phyloP scores from a whole-genome alignment of 2,888 invertebrate genomes.

The Apodemia duryi region DNA sequence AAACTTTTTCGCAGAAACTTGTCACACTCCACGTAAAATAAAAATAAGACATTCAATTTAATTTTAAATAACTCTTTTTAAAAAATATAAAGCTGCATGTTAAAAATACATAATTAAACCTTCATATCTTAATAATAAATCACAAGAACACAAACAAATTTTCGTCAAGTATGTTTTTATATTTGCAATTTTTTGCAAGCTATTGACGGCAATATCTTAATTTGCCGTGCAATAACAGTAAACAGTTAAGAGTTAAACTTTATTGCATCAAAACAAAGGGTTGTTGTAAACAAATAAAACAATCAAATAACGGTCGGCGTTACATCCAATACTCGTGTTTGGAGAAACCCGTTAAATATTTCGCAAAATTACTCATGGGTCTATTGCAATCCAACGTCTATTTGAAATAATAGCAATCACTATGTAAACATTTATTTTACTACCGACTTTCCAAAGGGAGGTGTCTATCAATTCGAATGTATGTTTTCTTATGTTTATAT shows the following conservation, averaged over 20 bases:
- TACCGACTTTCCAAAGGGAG: no score
- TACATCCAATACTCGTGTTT: slow-evolving; percentile 46
- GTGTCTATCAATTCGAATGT: no score
- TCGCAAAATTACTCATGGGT: slow-evolving; percentile 34
- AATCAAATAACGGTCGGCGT: slow-evolving; percentile 49
- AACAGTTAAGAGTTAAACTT: slow-evolving; percentile 37
- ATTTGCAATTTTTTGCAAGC: slow-evolving; percentile 30
- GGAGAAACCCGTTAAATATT: slow-evolving; percentile 43
- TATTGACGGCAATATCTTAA: slow-evolving; percentile 38
- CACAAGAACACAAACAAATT: slow-evolving; percentile 36
- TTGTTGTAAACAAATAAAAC: slow-evolving; percentile 48
- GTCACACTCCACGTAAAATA: background rate
- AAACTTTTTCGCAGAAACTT: background rate
- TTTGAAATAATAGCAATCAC: background rate
- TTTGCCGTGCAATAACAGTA: slow-evolving; percentile 46
- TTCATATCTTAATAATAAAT: slow-evolving; percentile 29
- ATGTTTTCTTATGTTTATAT: no score
- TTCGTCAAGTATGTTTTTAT: slow-evolving; percentile 35
- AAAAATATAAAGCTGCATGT: background rate
- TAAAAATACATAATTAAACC: background rate
- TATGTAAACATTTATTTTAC: background rate
- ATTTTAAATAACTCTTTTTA: slow-evolving; percentile 4
- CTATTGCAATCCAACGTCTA: background rate
- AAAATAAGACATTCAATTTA: background rate
- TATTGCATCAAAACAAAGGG: slow-evolving; percentile 49